phyloP scores from a whole-genome alignment of 1,140 invertebrate species.

The Drosophila triauraria region DNA sequence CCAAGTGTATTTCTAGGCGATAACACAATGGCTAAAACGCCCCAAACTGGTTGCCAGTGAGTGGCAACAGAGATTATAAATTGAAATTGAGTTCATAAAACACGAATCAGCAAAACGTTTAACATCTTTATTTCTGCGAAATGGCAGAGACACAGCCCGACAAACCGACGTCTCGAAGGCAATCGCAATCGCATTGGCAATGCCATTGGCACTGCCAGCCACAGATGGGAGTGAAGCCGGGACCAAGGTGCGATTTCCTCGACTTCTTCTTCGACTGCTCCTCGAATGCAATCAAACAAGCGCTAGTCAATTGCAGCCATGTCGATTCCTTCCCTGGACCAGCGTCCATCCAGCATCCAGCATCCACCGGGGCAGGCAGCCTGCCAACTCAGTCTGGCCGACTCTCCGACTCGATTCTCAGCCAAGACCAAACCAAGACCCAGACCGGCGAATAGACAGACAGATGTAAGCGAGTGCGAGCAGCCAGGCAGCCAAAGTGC shows the following conservation, averaged over 20 bases:
- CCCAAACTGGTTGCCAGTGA: conserved; percentile 62
- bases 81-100: conserved; percentile 85
- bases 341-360: conserved; percentile 11
- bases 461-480: conserved; percentile 70
- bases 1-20: conserved; percentile 71
- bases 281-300: conserved; percentile 82
- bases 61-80: conserved; percentile 84
- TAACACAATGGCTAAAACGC: conserved; percentile 78
- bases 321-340: conserved; percentile 31
- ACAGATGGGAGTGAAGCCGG: conserved; percentile 28
- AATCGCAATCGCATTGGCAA: conserved; percentile 53
- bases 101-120: conserved; percentile 85
- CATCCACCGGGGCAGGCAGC: conserved; percentile 36
- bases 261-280: conserved; percentile 45
- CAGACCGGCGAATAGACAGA: conserved; percentile 70
- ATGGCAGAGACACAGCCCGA: conserved; percentile 59
- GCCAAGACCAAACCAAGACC: conserved; percentile 26
- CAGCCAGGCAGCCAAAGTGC: conserved; percentile 59
- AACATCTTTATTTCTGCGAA: conserved; percentile 84
- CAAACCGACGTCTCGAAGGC: conserved; percentile 19
- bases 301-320: conserved; percentile 77
- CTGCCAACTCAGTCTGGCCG: conserved; percentile 42
- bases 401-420: conserved; percentile 22
- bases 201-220: conserved; percentile 35
- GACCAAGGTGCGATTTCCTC: conserved; percentile 73